These are phyloP conservation scores for Zaprionus capensis DNA, from an alignment of 1,140 invertebrate genomes.

Conservation along the genomic window DNA sequence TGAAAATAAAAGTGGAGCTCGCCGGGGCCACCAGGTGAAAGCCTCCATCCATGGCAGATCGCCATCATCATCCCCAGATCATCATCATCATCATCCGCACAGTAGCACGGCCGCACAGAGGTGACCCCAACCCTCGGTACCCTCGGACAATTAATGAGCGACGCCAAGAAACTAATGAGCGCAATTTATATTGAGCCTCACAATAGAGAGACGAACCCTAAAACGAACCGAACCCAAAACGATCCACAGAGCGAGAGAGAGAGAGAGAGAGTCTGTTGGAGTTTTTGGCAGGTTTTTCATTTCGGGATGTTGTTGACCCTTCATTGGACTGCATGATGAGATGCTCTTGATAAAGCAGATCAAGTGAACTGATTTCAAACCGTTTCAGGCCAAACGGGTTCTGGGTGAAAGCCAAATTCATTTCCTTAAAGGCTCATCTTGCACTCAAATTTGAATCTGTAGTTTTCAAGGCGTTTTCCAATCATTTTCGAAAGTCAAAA, in stretches of 20 bases:
- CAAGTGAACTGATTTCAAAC: constrained; percentile 10
- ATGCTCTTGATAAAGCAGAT: constrained; percentile 10
- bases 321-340: background rate
- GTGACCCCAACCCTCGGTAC: constrained; percentile 36
- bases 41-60: constrained; percentile 33
- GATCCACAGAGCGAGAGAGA: background rate
- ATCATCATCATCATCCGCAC: constrained; percentile 13
- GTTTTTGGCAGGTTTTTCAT: background rate
- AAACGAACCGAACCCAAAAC: background rate
- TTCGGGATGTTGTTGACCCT: constrained; percentile 33
- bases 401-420: constrained; percentile 4
- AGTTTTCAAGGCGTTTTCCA: background rate
- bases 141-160: constrained; percentile 64
- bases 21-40: constrained; percentile 55
- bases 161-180: constrained; percentile 60
- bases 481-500: background rate
- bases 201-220: background rate
- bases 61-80: constrained; percentile 5
- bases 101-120: constrained; percentile 40
- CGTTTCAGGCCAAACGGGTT: background rate
- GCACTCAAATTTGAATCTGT: background rate
- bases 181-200: constrained; percentile 44
- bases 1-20: constrained; percentile 72
- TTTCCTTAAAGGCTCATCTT: background rate
- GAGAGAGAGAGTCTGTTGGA: background rate